phyloP scores from a whole-genome alignment of 2,113 vertebrate species.

The Hiodon alosoides region DNA sequence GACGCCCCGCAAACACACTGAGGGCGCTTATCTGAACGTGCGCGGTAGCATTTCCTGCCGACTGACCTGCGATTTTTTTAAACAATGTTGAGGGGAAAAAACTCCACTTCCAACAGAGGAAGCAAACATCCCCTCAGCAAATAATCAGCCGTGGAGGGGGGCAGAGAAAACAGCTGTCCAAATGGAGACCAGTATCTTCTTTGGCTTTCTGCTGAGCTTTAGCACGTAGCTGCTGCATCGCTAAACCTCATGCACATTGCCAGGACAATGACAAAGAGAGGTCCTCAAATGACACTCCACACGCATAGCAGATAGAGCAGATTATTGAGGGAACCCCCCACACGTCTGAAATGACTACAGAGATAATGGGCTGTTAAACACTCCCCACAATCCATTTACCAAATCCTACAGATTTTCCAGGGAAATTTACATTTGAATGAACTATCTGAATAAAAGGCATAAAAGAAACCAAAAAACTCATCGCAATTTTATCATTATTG shows the following conservation, averaged over 20 bases:
- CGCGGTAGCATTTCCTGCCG: too few species aligned
- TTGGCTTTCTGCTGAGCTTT: slow-evolving; percentile 49
- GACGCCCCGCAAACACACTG: too few species aligned
- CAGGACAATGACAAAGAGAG: slow-evolving; percentile 25
- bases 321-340: not conserved
- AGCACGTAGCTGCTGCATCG: slow-evolving; percentile 35
- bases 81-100: too few species aligned
- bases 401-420: too few species aligned
- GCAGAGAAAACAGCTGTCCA: slow-evolving; percentile 63
- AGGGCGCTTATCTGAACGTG: too few species aligned
- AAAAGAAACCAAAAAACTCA: not conserved
- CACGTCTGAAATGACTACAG: too few species aligned
- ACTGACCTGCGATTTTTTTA: too few species aligned
- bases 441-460: too few species aligned
- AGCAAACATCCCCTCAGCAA: slow-evolving; percentile 51
- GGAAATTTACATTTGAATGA: too few species aligned
- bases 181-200: slow-evolving; percentile 63
- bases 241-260: slow-evolving; percentile 46
- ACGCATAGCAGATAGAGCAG: not conserved
- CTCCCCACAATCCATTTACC: too few species aligned
- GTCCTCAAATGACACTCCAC: slow-evolving; percentile 8
- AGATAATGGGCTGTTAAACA: too few species aligned
- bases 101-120: slow-evolving; percentile 29
- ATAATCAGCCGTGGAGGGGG: slow-evolving; percentile 31
- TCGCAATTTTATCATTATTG: not conserved